Evolutionary conservation across 92 coral and sea anemone species (phyloP).

Genomic region (Diadumene lineata): DNA sequence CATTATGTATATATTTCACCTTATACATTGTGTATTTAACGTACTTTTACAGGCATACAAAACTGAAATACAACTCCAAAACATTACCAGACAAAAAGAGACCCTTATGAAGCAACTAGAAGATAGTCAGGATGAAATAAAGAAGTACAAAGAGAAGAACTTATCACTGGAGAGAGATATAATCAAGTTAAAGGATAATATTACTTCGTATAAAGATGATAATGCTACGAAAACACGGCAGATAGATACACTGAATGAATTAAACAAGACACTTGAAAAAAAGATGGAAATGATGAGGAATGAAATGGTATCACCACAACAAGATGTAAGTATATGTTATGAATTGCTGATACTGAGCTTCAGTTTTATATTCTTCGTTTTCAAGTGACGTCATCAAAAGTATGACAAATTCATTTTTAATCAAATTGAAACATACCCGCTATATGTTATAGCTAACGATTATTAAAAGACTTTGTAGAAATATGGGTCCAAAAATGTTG

Average conservation of each 20-base stretch:
- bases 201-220: slow-evolving; percentile 44
- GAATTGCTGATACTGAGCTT: too few relatives aligned
- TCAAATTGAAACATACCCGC: too few relatives aligned
- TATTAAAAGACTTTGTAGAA: too few relatives aligned
- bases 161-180: slow-evolving; percentile 50
- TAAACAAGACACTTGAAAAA: slow-evolving; percentile 52
- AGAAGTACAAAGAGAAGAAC: slow-evolving; percentile 40
- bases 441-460: too few relatives aligned
- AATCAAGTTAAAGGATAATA: slow-evolving; percentile 41
- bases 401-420: too few relatives aligned
- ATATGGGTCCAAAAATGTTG: too few relatives aligned
- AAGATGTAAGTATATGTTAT: too few relatives aligned
- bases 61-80: slow-evolving; percentile 66
- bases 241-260: slow-evolving; percentile 47
- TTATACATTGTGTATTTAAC: too few relatives aligned
- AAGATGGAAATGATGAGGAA: slow-evolving; percentile 51
- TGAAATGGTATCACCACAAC: slow-evolving; percentile 50
- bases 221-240: slow-evolving; percentile 41
- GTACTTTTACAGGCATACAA: slow-evolving; percentile 52
- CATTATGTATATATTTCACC: too few relatives aligned
- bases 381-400: too few relatives aligned
- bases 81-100: slow-evolving; percentile 62
- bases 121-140: slow-evolving; percentile 53
- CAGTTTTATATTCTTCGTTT: too few relatives aligned
- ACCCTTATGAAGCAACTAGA: slow-evolving; percentile 47